Percentiles rank a stretch among this genome's conserved stretches.
phyloP scores from a whole-genome alignment of 2,113 vertebrate species.

The Sminthopsis crassicaudata region DNA sequence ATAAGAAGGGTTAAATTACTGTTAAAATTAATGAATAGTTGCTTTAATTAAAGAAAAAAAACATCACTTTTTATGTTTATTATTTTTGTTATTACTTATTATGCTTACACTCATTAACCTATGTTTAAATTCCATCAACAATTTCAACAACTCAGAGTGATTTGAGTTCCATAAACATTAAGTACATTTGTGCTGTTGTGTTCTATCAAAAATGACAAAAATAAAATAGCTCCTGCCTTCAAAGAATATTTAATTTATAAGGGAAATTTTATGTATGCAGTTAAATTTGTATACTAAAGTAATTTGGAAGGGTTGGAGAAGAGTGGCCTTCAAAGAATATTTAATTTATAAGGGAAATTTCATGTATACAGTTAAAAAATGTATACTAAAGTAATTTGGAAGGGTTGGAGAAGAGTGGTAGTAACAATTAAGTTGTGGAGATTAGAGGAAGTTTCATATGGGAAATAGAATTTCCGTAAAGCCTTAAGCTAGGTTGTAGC shows the following conservation, averaged over 20 bases:
- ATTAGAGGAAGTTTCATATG: neutral
- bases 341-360: neutral
- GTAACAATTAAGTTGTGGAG: neutral
- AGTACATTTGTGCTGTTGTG: neutral
- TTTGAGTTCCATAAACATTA: neutral
- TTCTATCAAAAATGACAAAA: neutral
- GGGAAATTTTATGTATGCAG: neutral
- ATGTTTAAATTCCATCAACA: constrained; percentile 16
- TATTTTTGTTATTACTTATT: too few species aligned
- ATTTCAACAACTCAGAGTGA: constrained; percentile 29
- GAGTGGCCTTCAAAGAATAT: neutral
- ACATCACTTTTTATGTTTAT: neutral
- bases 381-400: neutral
- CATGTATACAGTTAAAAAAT: neutral
- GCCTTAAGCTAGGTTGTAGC: too few species aligned
- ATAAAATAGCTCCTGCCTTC: neutral
- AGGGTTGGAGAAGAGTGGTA: neutral
- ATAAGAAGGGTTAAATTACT: neutral
- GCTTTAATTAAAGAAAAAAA: neutral
- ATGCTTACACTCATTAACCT: neutral
- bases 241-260: neutral
- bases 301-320: neutral
- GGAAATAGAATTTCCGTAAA: neutral
- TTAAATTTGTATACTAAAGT: neutral
- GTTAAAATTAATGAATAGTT: neutral